Percentiles rank a stretch among this genome's conserved stretches.
Evolutionary conservation across 1,140 invertebrate genomes (phyloP).

Genomic region (Samia ricini): DNA sequence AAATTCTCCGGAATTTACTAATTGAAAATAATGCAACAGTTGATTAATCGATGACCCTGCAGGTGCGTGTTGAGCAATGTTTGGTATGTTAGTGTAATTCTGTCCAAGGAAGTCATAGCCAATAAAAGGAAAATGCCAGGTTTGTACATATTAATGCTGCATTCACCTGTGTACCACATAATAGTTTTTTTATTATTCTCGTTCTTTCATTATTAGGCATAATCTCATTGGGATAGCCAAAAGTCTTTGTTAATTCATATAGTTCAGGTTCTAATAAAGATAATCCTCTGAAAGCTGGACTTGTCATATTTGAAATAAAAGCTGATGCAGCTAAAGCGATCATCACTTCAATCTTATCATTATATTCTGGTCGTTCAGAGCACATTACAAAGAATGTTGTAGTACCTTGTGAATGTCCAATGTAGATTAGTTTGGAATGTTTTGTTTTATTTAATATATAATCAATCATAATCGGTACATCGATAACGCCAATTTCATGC

Average conservation of each 20-base stretch:
- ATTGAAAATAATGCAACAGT: constrained; percentile 85
- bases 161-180: too few relatives aligned
- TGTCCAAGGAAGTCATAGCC: too few relatives aligned
- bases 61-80: too few relatives aligned
- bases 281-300: constrained; percentile 58
- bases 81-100: too few relatives aligned
- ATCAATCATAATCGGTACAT: constrained; percentile 76
- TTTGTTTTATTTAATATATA: constrained; percentile 61
- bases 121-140: constrained; percentile 12
- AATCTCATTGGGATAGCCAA: too few relatives aligned
- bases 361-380: constrained; percentile 79
- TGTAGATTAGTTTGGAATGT: constrained; percentile 72
- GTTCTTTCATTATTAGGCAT: constrained; percentile 11
- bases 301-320: constrained; percentile 73
- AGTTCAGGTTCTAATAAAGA: not conserved
- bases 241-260: constrained; percentile 1
- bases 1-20: constrained; percentile 78
- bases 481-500: constrained; percentile 78
- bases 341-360: constrained; percentile 76
- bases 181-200: constrained; percentile 30
- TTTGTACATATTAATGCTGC: not conserved
- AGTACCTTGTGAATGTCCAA: constrained; percentile 83
- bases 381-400: constrained; percentile 79
- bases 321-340: constrained; percentile 77
- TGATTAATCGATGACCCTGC: constrained; percentile 88